phyloP scores from a whole-genome alignment of 2,888 invertebrate species.

The Polydrusus pterygomalis region DNA sequence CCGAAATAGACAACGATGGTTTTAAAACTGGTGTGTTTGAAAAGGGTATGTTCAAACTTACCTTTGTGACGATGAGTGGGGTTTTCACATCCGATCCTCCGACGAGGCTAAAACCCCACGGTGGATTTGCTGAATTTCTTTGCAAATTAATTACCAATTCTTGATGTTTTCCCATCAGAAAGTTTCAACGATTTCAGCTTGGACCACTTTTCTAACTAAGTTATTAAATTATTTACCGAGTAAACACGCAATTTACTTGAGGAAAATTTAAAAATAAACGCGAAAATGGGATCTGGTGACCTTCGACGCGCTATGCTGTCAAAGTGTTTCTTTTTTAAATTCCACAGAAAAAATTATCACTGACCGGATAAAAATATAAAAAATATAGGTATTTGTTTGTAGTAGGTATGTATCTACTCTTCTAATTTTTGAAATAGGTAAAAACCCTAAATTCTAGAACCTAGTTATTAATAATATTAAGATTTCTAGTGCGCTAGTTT shows the following conservation, averaged over 20 bases:
- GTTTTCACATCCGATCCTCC: constrained; percentile 91
- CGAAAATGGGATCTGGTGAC: constrained; percentile 19
- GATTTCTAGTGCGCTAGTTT: no score
- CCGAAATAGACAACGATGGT: no score
- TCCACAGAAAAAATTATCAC: background rate
- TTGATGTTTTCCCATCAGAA: constrained; percentile 79
- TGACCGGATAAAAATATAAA: background rate
- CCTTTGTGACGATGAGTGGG: constrained; percentile 91
- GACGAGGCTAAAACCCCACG: constrained; percentile 91
- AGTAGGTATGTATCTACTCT: no score
- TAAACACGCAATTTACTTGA: constrained; percentile 42
- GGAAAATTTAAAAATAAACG: constrained; percentile 53
- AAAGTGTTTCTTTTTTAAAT: constrained; percentile 24
- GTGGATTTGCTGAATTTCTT: constrained; percentile 81
- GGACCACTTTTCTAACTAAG: constrained; percentile 54
- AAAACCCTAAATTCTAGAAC: no score
- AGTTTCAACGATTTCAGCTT: constrained; percentile 53
- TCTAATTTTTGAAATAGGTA: no score
- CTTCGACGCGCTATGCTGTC: constrained; percentile 26
- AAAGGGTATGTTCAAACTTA: constrained; percentile 71
- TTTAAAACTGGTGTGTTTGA: no score
- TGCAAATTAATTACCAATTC: constrained; percentile 84
- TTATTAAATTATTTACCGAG: constrained; percentile 46
- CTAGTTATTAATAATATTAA: no score
- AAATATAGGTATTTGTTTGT: background rate